These are phyloP conservation scores for Cerceris ruficornis DNA, from an alignment of 2,888 invertebrate species.

Conservation along the genomic window DNA sequence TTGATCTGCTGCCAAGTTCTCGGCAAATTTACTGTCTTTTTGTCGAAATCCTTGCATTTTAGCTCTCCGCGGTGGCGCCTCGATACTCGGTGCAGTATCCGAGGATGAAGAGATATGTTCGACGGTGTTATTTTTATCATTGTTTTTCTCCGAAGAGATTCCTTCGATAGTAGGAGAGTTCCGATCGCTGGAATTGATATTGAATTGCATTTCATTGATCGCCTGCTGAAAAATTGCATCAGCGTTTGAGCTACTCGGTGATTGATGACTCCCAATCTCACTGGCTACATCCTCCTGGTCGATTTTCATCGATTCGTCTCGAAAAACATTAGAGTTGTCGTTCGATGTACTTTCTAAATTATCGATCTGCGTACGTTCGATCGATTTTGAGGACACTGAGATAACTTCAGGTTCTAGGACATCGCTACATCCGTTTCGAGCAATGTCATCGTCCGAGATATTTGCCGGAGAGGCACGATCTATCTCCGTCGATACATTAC, in stretches of 20 bases:
- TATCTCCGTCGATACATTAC: background rate
- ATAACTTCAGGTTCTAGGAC: conserved; percentile 11
- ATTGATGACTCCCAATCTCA: background rate
- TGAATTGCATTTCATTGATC: conserved; percentile 24
- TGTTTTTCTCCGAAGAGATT: background rate
- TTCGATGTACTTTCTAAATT: background rate
- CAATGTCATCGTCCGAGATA: background rate
- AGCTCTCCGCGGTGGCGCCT: background rate
- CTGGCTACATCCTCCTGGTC: background rate
- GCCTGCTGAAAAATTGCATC: conserved; percentile 31
- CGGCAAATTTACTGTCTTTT: background rate
- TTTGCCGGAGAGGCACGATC: background rate
- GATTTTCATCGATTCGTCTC: background rate
- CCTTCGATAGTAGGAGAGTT: background rate
- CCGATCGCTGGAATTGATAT: background rate
- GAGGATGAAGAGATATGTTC: background rate
- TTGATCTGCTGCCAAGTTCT: background rate
- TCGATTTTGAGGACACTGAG: too few relatives aligned
- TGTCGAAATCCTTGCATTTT: background rate
- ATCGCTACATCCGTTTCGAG: background rate
- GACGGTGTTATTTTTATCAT: background rate
- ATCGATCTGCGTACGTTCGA: background rate
- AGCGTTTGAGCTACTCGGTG: conserved; percentile 5
- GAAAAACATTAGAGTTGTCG: too few relatives aligned
- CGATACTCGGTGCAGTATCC: background rate